These are phyloP conservation scores for Reinhardtius hippoglossoides DNA, from an alignment of 2,113 vertebrate species.

Conservation along the genomic window DNA sequence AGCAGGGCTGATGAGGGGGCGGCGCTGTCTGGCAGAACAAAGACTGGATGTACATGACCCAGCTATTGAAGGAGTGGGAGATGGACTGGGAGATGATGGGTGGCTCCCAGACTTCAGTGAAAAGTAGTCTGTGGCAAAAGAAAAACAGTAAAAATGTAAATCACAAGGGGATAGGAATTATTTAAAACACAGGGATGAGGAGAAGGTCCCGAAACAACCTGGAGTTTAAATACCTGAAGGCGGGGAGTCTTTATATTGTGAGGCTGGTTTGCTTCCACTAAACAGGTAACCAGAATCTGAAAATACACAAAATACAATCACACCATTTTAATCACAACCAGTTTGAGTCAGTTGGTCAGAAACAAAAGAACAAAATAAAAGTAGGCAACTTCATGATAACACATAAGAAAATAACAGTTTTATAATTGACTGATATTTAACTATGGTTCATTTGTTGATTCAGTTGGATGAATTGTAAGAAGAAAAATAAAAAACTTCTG, in stretches of 20 bases:
- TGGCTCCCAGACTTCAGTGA: constrained; percentile 86
- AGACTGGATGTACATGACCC: constrained; percentile 90
- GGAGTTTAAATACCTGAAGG: constrained; percentile 85
- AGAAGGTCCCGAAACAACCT: accelerated
- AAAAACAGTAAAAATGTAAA: not conserved
- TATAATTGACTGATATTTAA: too few species aligned
- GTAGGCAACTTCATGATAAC: not conserved
- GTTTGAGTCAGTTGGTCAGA: not conserved
- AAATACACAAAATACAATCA: constrained; percentile 30
- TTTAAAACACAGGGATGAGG: not conserved
- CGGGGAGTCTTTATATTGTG: constrained; percentile 85
- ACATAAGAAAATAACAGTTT: too few species aligned
- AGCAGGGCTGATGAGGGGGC: constrained; percentile 96
- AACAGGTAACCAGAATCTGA: constrained; percentile 96
- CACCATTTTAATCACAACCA: not conserved
- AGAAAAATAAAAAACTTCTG: too few species aligned
- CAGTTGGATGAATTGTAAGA: too few species aligned
- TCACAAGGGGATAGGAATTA: not conserved
- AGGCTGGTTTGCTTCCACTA: constrained; percentile 91
- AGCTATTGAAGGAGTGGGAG: constrained; percentile 89
- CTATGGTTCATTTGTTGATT: too few species aligned
- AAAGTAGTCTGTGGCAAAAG: constrained; percentile 86
- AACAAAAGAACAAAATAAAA: constrained; percentile 5
- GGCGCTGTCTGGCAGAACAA: constrained; percentile 86
- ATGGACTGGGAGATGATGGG: constrained; percentile 87